These are phyloP conservation scores for Chionomys nivalis DNA, from an alignment of 2,113 vertebrate species.

Conservation along the genomic window DNA sequence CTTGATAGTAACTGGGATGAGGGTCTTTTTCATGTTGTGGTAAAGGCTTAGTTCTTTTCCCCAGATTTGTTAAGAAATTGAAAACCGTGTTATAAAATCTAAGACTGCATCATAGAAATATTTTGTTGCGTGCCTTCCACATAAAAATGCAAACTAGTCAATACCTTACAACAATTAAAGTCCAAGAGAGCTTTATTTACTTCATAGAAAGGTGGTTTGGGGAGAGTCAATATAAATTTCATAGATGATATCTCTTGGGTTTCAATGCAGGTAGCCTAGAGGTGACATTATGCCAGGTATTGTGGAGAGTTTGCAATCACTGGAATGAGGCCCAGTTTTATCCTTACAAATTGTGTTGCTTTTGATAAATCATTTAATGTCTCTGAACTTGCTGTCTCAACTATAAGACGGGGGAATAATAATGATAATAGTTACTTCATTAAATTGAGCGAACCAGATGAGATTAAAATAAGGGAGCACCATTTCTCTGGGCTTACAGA, in stretches of 20 bases:
- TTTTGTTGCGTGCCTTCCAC: neutral
- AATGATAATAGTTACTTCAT: neutral
- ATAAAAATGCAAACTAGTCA: neutral
- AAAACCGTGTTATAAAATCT: neutral
- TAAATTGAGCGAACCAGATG: neutral
- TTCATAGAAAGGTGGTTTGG: neutral
- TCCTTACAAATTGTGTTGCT: neutral
- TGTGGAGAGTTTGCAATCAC: neutral
- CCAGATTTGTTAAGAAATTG: neutral
- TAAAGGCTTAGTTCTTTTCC: neutral
- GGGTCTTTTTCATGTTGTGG: neutral
- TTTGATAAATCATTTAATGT: neutral
- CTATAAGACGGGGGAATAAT: neutral
- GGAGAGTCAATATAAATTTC: neutral
- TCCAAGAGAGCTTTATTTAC: neutral
- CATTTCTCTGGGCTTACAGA: slow-evolving; percentile 9
- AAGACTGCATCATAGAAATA: neutral
- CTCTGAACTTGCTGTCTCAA: neutral
- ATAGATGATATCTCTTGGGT: neutral
- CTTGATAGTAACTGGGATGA: neutral
- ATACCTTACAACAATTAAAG: neutral
- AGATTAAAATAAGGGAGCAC: neutral
- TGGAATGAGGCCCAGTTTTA: neutral
- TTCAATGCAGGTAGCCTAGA: neutral
- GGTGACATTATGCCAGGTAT: neutral